phyloP scores from a whole-genome alignment of 1,140 invertebrate genomes.

The Ganaspis sp. region DNA sequence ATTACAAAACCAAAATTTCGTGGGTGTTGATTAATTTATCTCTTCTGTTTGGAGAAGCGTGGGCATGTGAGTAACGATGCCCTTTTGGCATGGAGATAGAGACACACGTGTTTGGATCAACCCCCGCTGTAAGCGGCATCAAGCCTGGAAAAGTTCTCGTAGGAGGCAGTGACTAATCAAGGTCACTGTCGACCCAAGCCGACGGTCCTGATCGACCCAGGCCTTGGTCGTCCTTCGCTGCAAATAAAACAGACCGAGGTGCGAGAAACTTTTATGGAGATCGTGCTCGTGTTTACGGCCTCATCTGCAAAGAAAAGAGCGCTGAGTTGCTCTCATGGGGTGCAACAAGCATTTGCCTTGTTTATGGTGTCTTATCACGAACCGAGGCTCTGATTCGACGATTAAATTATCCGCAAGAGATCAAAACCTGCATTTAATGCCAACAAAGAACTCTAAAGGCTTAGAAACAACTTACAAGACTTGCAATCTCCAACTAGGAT shows the following conservation, averaged over 20 bases:
- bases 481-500: not conserved
- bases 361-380: not conserved
- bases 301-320: not conserved
- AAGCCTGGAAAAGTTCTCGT: conserved; percentile 19
- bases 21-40: not conserved
- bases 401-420: not conserved
- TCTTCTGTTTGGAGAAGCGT: not conserved
- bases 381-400: not conserved
- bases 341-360: not conserved
- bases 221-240: conserved; percentile 51
- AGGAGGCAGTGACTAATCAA: conserved; percentile 47
- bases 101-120: not conserved
- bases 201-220: conserved; percentile 41
- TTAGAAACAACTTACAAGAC: not conserved
- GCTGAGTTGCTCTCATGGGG: not conserved
- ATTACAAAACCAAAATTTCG: not conserved
- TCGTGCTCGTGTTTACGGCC: not conserved
- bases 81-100: not conserved
- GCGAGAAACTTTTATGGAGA: conserved; percentile 1
- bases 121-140: not conserved
- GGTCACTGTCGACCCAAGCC: conserved; percentile 43
- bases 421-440: not conserved
- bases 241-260: conserved; percentile 39
- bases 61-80: not conserved
- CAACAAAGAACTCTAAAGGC: not conserved